A percentile compares a stretch with the other conserved stretches of the same genome.
phyloP scores from a whole-genome alignment of 2,888 invertebrate genomes.

The Andricus curvator region DNA sequence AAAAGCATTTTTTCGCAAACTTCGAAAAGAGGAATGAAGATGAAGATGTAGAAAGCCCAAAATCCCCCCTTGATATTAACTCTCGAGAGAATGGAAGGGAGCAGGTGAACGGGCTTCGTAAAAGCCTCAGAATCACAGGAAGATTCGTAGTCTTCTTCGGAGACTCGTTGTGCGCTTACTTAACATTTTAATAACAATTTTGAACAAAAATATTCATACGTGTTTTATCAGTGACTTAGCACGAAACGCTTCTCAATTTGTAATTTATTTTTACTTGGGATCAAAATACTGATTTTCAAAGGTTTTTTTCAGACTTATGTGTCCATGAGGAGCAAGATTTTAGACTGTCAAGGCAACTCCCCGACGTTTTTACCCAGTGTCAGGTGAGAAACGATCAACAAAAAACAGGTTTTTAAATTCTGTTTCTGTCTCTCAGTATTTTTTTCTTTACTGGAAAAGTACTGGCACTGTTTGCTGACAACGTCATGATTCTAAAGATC shows the following conservation, averaged over 20 bases:
- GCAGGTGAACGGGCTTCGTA: slow-evolving; percentile 60
- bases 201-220: slow-evolving; percentile 22
- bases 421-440: not conserved
- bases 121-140: slow-evolving; percentile 61
- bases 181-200: not conserved
- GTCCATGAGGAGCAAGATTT: slow-evolving; percentile 77
- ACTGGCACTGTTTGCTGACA: not conserved
- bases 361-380: slow-evolving; percentile 75
- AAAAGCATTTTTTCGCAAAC: not conserved
- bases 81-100: slow-evolving; percentile 18
- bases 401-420: slow-evolving; percentile 52
- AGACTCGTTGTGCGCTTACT: slow-evolving; percentile 13
- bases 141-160: slow-evolving; percentile 64
- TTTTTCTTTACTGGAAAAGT: slow-evolving; percentile 1
- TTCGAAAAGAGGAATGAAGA: not conserved
- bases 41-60: slow-evolving; percentile 14
- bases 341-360: slow-evolving; percentile 76
- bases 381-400: slow-evolving; percentile 65
- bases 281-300: not conserved
- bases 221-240: slow-evolving; percentile 15
- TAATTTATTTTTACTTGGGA: not conserved
- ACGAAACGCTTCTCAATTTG: not conserved
- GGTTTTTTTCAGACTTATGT: slow-evolving; percentile 67
- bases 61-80: slow-evolving; percentile 25
- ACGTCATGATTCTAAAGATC: not conserved